Evolutionary conservation across 64 coral and sea anemone genomes (phyloP).

Genomic region (Montipora foliosa): DNA sequence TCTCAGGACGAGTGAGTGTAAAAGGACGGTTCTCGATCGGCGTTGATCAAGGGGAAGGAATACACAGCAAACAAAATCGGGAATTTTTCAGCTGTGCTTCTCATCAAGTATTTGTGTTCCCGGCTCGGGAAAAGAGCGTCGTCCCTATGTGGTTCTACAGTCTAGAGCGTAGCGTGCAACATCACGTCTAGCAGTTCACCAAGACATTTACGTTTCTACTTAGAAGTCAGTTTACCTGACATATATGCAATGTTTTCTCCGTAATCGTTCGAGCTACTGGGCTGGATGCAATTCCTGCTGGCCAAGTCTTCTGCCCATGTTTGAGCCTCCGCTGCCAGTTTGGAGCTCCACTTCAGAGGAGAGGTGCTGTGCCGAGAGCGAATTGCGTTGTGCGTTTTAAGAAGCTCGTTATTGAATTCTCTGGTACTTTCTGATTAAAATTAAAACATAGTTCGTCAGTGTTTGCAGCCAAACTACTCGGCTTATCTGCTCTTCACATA

Average conservation of each 20-base stretch:
- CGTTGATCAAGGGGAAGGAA: too few species aligned
- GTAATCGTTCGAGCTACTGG: slow-evolving; percentile 86
- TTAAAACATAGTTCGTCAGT: too few species aligned
- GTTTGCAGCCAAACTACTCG: too few species aligned
- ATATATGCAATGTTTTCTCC: slow-evolving; percentile 95
- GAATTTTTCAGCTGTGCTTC: too few species aligned
- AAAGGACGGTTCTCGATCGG: too few species aligned
- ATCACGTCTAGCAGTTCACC: too few species aligned
- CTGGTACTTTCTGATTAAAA: slow-evolving; percentile 71
- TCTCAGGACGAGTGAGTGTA: too few species aligned
- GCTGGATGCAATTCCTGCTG: slow-evolving; percentile 86
- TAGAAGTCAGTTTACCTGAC: slow-evolving; percentile 59
- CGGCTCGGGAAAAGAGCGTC: too few species aligned
- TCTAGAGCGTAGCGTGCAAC: too few species aligned
- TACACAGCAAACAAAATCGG: not conserved
- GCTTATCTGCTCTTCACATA: too few species aligned
- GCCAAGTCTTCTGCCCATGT: slow-evolving; percentile 89
- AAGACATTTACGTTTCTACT: too few species aligned
- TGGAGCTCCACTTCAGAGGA: slow-evolving; percentile 82
- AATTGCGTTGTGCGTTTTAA: slow-evolving; percentile 89
- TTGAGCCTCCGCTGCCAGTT: slow-evolving; percentile 78
- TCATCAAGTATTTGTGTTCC: too few species aligned
- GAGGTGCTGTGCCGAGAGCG: slow-evolving; percentile 74
- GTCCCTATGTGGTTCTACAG: not conserved
- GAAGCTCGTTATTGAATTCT: slow-evolving; percentile 94